Evolutionary conservation across 2,113 vertebrate genomes (phyloP).

Genomic region (Saiga tatarica): DNA sequence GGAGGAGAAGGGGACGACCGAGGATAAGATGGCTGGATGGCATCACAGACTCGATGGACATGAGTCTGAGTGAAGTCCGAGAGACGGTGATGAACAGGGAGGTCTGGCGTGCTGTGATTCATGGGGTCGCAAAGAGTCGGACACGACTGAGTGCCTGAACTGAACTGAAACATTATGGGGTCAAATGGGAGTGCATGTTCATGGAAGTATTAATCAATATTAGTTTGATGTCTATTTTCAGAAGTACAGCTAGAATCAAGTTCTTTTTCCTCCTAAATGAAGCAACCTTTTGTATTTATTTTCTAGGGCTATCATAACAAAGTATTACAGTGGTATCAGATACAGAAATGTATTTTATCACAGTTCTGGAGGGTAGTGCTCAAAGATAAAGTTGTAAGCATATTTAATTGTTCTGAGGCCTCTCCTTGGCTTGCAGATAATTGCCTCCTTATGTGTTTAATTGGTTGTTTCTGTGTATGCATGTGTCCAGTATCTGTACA

Average conservation of each 20-base stretch:
- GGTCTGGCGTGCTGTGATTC: too few relatives aligned
- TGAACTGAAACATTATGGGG: not conserved
- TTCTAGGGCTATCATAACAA: not conserved
- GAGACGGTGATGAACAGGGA: too few relatives aligned
- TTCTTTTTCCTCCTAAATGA: not conserved
- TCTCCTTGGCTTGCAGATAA: not conserved
- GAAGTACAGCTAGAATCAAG: not conserved
- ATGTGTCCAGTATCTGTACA: not conserved
- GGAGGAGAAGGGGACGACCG: too few relatives aligned
- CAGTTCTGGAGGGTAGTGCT: not conserved
- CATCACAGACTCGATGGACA: too few relatives aligned
- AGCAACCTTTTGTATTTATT: not conserved
- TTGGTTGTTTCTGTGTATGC: not conserved
- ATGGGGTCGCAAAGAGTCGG: too few relatives aligned
- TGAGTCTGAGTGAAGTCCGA: too few relatives aligned
- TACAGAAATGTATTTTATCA: not conserved
- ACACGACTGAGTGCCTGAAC: too few relatives aligned
- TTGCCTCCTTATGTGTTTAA: not conserved
- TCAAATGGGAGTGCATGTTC: not conserved
- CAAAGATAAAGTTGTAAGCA: not conserved
- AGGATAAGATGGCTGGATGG: too few relatives aligned
- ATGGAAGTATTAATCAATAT: not conserved
- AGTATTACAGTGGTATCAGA: not conserved
- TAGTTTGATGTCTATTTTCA: not conserved
- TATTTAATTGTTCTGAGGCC: not conserved